A percentile compares a stretch with the other conserved stretches of the same genome.
Evolutionary conservation across 2,888 invertebrate species (phyloP).

Genomic region (Omphaloscelis lunosa): DNA sequence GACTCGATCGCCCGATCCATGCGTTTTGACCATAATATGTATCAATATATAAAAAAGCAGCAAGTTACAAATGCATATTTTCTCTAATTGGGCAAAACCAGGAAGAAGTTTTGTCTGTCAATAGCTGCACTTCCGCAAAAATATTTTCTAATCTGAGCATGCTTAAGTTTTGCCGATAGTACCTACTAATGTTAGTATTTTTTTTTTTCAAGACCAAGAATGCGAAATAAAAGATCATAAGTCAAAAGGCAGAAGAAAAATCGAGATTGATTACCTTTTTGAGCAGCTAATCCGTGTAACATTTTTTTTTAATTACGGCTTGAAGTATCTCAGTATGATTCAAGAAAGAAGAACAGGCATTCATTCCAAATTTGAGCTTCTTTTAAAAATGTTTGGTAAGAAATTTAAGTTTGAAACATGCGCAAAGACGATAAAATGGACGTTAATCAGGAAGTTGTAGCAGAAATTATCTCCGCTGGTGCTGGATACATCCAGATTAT

Average conservation of each 20-base stretch:
- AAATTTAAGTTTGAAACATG: not conserved
- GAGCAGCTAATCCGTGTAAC: not conserved
- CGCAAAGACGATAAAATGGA: constrained; percentile 3
- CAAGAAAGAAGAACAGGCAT: not conserved
- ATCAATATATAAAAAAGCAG: too few relatives aligned
- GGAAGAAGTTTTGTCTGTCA: too few relatives aligned
- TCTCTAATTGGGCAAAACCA: too few relatives aligned
- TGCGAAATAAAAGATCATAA: not conserved
- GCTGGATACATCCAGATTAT: not conserved
- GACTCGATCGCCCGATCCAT: too few relatives aligned
- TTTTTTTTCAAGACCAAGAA: not conserved
- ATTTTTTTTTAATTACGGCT: not conserved
- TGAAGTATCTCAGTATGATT: not conserved
- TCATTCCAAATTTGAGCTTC: not conserved
- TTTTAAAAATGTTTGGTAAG: not conserved
- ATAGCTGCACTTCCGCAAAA: too few relatives aligned
- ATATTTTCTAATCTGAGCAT: too few relatives aligned
- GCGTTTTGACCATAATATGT: too few relatives aligned
- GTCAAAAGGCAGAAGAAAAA: not conserved
- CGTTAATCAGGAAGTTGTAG: not conserved
- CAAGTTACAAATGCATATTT: too few relatives aligned
- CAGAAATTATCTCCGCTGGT: not conserved
- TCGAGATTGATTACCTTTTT: not conserved
- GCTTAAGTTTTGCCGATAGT: too few relatives aligned
- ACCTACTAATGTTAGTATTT: not conserved